Percentiles rank a stretch among this genome's conserved stretches.
phyloP scores from a whole-genome alignment of 2,113 vertebrate species.

The Oreocharis arfaki region DNA sequence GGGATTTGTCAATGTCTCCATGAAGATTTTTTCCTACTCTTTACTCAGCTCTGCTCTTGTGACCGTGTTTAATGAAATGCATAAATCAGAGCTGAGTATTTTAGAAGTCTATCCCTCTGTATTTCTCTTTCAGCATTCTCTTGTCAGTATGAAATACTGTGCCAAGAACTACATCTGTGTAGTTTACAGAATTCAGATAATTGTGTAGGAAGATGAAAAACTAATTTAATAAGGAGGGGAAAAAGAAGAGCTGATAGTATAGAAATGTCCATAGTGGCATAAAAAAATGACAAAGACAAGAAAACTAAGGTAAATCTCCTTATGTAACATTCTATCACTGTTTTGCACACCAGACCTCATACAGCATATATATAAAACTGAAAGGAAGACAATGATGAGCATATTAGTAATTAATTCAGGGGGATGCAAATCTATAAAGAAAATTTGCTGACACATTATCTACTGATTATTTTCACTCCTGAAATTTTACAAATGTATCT shows the following conservation, averaged over 20 bases:
- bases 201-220: conserved; percentile 18
- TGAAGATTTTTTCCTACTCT: neutral
- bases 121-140: conserved; percentile 27
- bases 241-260: neutral
- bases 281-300: neutral
- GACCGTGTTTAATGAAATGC: conserved; percentile 10
- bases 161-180: neutral
- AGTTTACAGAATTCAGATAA: conserved; percentile 26
- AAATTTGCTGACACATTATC: neutral
- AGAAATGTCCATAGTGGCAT: neutral
- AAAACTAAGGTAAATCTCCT: neutral
- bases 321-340: neutral
- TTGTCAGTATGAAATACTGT: neutral
- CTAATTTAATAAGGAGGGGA: conserved; percentile 1
- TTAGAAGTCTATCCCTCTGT: conserved; percentile 14
- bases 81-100: conserved; percentile 49
- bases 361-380: neutral
- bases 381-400: neutral
- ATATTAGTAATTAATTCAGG: neutral
- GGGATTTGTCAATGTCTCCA: neutral
- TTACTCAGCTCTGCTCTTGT: neutral
- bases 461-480: neutral
- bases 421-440: neutral
- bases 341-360: neutral
- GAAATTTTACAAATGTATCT: neutral